Conservation (phyloP, 2,888 invertebrate genomes). For the Thumatha senex region DNA sequence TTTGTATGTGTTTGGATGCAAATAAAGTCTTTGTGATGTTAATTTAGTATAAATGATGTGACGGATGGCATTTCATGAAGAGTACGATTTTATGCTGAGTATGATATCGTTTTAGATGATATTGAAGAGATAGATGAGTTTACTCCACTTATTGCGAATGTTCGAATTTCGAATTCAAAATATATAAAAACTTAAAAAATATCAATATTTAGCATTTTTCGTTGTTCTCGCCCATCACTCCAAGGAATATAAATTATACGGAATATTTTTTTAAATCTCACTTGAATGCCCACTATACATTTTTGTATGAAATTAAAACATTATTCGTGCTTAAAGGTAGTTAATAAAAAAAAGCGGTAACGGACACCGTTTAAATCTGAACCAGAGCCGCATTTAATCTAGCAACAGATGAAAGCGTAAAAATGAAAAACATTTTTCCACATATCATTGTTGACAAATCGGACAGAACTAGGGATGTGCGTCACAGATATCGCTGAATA, state of each 20-base stretch:
- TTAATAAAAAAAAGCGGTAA: not conserved
- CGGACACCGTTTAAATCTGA: not conserved
- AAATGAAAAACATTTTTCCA: not conserved
- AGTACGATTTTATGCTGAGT: not conserved
- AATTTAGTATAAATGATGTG: slow-evolving; percentile 40
- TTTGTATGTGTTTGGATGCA: slow-evolving; percentile 34
- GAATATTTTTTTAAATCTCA: no score
- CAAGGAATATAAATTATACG: no score
- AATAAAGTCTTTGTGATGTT: slow-evolving; percentile 28
- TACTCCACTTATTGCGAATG: no score
- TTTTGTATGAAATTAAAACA: not conserved
- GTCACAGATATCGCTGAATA: slow-evolving; percentile 4
- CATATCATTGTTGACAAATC: not conserved
- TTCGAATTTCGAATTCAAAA: no score
- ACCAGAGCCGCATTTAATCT: not conserved
- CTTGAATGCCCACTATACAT: no score
- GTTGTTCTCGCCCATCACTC: no score
- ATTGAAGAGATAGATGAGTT: no score
- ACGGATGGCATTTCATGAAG: slow-evolving; percentile 23
- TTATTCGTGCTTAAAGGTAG: not conserved
- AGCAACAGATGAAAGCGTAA: not conserved
- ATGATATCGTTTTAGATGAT: no score
- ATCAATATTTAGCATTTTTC: no score
- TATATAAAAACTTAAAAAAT: no score
- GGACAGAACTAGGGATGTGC: not conserved